A percentile compares a stretch with the other conserved stretches of the same genome.
Conservation (phyloP, 2,113 vertebrate species). For the Pterocles burchelli region DNA sequence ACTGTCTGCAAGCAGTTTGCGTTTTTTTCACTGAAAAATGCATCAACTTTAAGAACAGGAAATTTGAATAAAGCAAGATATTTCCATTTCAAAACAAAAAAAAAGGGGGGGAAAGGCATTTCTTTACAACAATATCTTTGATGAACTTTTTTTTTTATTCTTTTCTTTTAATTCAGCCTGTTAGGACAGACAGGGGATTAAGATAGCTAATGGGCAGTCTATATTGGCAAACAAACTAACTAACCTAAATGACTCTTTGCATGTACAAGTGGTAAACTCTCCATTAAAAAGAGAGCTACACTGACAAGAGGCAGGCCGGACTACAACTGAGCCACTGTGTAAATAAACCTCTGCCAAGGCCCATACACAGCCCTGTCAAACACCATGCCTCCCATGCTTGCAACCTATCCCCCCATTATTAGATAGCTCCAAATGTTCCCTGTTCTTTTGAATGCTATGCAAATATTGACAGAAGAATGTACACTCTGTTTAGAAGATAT, state of each 20-base stretch:
- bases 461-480: conserved; percentile 11
- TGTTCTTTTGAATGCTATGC: background rate
- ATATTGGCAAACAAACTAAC: conserved; percentile 8
- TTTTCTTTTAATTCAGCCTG: background rate
- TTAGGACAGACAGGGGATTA: conserved; percentile 3
- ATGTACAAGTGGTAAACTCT: conserved; percentile 13
- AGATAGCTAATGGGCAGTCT: conserved; percentile 6
- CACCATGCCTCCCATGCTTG: background rate
- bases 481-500: background rate
- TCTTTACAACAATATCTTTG: background rate
- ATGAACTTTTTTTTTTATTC: background rate
- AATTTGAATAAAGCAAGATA: background rate
- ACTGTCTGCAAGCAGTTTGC: background rate
- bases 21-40: background rate
- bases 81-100: background rate
- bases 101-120: background rate
- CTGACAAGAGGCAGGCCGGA: background rate
- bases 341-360: conserved; percentile 40
- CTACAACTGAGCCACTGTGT: conserved; percentile 1
- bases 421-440: background rate
- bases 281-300: background rate
- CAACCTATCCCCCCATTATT: background rate
- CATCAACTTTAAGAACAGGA: background rate
- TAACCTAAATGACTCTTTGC: background rate
- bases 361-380: background rate